Conservation (phyloP, 2,113 vertebrate genomes). For the Pantherophis guttatus region DNA sequence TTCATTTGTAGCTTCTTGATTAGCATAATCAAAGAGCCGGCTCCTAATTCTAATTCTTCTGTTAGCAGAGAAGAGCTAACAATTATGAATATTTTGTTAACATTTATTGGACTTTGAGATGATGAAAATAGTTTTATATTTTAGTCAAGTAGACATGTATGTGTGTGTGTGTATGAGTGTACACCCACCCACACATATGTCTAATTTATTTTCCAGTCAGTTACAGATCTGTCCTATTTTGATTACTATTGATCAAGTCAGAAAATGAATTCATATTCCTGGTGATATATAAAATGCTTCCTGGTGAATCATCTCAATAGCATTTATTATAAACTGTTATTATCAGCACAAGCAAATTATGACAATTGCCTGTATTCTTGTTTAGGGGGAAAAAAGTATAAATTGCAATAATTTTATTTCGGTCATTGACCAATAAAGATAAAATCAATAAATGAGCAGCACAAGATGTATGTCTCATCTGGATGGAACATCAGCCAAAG, state of each 20-base stretch:
- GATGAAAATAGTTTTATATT: slow-evolving; percentile 4
- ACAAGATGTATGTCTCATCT: not conserved
- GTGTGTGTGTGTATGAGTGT: not conserved
- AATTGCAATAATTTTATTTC: not conserved
- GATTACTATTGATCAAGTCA: not conserved
- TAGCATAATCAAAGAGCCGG: not conserved
- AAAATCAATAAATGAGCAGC: not conserved
- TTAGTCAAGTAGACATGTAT: not conserved
- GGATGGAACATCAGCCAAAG: not conserved
- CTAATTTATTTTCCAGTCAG: not conserved
- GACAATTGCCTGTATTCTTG: not conserved
- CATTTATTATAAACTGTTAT: not conserved
- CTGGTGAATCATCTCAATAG: not conserved
- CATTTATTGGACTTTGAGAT: not conserved
- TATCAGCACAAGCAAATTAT: not conserved
- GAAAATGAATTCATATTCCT: not conserved
- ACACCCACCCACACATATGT: not conserved
- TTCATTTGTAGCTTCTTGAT: slow-evolving; percentile 12
- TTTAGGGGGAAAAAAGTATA: not conserved
- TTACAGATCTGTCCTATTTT: not conserved
- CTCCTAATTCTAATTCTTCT: not conserved
- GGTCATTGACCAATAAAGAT: not conserved
- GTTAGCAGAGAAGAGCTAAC: not conserved
- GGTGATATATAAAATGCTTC: not conserved
- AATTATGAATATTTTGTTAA: slow-evolving; percentile 21